phyloP scores from a whole-genome alignment of 1,140 invertebrate species.

The Nephotettix cincticeps region DNA sequence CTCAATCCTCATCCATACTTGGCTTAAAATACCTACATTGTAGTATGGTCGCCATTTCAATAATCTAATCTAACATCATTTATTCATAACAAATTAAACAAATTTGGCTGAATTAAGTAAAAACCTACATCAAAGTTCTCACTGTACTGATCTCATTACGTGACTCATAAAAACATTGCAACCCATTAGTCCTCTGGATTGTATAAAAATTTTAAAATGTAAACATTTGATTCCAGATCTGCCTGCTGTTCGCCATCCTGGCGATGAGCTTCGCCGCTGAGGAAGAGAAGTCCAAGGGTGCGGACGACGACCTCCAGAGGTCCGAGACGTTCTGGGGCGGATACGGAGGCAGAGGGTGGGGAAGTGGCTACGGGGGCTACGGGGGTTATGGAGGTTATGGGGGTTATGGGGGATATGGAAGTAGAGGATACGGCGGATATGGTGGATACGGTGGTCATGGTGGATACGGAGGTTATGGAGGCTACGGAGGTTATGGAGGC shows the following conservation, averaged over 20 bases:
- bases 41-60: too few species aligned
- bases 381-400: not conserved
- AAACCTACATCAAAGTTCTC: too few species aligned
- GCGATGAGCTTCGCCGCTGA: not conserved
- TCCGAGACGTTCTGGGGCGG: slow-evolving; percentile 6
- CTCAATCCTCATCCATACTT: too few species aligned
- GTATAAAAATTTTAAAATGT: too few species aligned
- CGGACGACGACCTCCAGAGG: slow-evolving; percentile 11
- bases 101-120: too few species aligned
- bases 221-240: not conserved
- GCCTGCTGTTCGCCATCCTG: not conserved
- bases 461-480: slow-evolving; percentile 9
- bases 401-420: not conserved
- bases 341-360: not conserved
- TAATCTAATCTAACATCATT: too few species aligned
- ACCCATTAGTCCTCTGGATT: too few species aligned
- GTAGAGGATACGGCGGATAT: not conserved
- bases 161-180: too few species aligned
- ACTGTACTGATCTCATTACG: too few species aligned
- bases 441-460: not conserved
- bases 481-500: not conserved
- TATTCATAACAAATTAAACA: too few species aligned
- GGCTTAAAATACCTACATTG: too few species aligned
- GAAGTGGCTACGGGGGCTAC: not conserved
- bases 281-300: not conserved